These are phyloP conservation scores for Ammodramus savannarum DNA, from an alignment of 2,113 vertebrate genomes.

Conservation along the genomic window DNA sequence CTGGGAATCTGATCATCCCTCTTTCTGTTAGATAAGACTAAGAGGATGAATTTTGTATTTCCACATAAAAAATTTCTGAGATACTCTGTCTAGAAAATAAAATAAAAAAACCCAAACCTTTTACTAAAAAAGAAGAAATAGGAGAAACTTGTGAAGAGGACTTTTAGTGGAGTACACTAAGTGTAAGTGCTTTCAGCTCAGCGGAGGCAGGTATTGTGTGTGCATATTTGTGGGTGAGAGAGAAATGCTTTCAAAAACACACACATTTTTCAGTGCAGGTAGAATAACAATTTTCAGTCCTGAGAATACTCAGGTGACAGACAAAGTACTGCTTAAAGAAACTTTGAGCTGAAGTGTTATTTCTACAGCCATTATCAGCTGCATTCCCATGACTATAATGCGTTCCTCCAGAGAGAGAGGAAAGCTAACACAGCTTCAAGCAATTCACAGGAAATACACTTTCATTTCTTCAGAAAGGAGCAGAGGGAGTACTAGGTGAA, in stretches of 20 bases:
- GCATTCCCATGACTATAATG: constrained; percentile 50
- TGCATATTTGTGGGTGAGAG: constrained; percentile 18
- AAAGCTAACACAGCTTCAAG: constrained; percentile 30
- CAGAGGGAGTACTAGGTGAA: constrained; percentile 3
- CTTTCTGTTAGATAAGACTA: background rate
- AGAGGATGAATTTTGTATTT: background rate
- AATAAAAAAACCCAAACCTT: background rate
- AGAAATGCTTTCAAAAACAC: constrained; percentile 50
- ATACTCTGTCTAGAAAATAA: background rate
- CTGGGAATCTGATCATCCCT: background rate
- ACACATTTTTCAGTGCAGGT: constrained; percentile 31
- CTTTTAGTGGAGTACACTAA: background rate
- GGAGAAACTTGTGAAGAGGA: background rate
- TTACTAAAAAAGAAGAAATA: background rate
- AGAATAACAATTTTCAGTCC: constrained; percentile 54
- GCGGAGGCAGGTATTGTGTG: background rate
- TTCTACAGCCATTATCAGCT: constrained; percentile 62
- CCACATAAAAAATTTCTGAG: background rate
- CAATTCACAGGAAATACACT: constrained; percentile 24
- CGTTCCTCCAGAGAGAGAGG: constrained; percentile 15
- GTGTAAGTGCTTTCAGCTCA: background rate
- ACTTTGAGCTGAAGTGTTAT: constrained; percentile 56
- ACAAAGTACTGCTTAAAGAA: constrained; percentile 63
- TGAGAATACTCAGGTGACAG: constrained; percentile 54
- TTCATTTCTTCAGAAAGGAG: constrained; percentile 22